Evolutionary conservation across 2,888 invertebrate genomes (phyloP), one percentile per base, ranked within the genome.

Genomic region (Oscheius onirici): DNA sequence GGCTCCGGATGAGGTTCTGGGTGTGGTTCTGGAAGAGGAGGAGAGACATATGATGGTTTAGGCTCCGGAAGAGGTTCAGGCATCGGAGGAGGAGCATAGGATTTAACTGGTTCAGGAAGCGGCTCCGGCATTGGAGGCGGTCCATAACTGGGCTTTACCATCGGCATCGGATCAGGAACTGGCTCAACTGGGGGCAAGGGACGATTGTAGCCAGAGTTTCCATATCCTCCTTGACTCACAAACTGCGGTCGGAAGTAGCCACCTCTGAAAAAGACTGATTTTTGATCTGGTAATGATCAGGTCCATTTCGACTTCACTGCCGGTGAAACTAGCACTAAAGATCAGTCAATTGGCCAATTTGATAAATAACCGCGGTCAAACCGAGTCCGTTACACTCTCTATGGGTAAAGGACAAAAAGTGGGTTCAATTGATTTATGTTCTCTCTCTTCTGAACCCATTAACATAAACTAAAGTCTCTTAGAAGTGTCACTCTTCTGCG

Each of bases 1-100:
- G 76, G 76, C 55, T 71, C 72, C 6, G 73, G 69, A 11, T 72
- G 51, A 68, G 76, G 76, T 49, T 71, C 72, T 5, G 73, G 69
- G 11, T 72, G 52, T 63, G 76, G 76, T 28, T 63, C 63, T 28
- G 65, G 73, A 57, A 73, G 73, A 8, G 57, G 57, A 46, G 73
- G 73, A 57, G 75, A 68, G n/a, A 46, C 66, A 57, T 72, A 70
- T 54, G 69, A 70, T 40, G 76, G 67, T 13, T 58, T 65, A 43
- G 76, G 76, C 20, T 66, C 76, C 34, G 76, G 74, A 11, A 65
- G 63, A 55, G 77, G 77, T 41, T 75, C 75, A 34, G 77, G 77
- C 10, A 46, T 49, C 61, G 75, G 77, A 43, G 69, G 70, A 28
- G 77, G 73, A 58, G 22, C 34, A 15, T 34, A 20, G 3, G 58